Conservation (phyloP, 64 coral and sea anemone species). For the Acropora yongei region DNA sequence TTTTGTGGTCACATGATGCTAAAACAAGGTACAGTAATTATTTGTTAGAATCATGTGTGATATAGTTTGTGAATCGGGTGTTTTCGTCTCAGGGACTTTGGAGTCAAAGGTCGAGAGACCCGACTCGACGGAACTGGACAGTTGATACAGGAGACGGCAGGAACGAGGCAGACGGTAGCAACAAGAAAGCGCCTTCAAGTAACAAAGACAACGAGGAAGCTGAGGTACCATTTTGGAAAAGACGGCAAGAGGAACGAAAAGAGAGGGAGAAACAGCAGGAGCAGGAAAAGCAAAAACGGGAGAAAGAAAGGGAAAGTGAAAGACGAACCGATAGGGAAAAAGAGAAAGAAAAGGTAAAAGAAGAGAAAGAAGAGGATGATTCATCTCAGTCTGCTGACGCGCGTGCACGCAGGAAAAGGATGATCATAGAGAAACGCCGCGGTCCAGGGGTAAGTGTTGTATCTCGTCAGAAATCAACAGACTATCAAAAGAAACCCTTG, state of each 20-base stretch:
- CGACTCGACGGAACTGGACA: conserved; percentile 44
- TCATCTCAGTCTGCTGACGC: conserved; percentile 40
- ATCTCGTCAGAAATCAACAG: too few species aligned
- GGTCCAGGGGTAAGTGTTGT: conserved; percentile 14
- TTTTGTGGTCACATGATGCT: too few species aligned
- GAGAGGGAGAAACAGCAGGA: conserved; percentile 65
- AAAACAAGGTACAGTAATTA: background rate
- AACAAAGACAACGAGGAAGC: conserved; percentile 84
- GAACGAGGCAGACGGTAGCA: conserved; percentile 50
- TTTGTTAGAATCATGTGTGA: background rate
- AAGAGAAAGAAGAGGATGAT: conserved; percentile 62
- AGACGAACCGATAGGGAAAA: conserved; percentile 6
- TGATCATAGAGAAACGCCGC: conserved; percentile 87
- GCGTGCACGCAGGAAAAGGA: conserved; percentile 60
- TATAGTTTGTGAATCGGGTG: background rate
- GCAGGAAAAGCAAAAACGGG: conserved; percentile 68
- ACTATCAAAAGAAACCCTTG: too few species aligned
- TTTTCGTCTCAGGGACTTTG: conserved; percentile 2
- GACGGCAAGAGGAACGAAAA: conserved; percentile 50
- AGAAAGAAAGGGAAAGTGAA: conserved; percentile 83
- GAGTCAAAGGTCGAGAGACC: background rate
- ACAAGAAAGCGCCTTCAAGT: conserved; percentile 8
- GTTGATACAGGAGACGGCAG: conserved; percentile 58
- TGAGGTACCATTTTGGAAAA: conserved; percentile 72
- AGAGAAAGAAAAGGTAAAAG: conserved; percentile 48